Conservation (phyloP, 92 coral and sea anemone species). For the Muricea muricata region DNA sequence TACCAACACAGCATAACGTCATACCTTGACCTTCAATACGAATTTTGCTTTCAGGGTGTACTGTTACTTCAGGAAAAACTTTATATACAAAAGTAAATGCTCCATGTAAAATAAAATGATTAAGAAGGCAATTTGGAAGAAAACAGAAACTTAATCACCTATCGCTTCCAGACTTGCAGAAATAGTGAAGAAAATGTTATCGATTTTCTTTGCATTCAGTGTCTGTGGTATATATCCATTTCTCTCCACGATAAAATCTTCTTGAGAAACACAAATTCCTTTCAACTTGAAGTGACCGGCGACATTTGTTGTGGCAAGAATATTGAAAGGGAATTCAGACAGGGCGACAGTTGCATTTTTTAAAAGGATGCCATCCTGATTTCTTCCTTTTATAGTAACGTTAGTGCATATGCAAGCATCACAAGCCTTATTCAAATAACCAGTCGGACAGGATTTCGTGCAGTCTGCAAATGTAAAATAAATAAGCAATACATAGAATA, state of each 20-base stretch:
- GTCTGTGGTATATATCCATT: conserved; percentile 36
- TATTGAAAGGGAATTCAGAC: conserved; percentile 44
- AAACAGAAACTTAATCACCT: too few species aligned
- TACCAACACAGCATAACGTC: conserved; percentile 56
- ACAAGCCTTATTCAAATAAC: conserved; percentile 20
- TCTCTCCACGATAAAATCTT: conserved; percentile 18
- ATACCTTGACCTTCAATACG: conserved; percentile 51
- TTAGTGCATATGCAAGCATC: conserved; percentile 49
- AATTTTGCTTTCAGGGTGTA: conserved; percentile 46
- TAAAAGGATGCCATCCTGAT: conserved; percentile 31
- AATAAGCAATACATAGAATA: too few species aligned
- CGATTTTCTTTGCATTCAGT: not conserved
- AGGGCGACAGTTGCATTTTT: conserved; percentile 47
- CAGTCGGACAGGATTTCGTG: conserved; percentile 12
- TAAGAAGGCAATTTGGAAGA: too few species aligned
- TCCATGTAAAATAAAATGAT: too few species aligned
- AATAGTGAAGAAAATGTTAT: conserved; percentile 7
- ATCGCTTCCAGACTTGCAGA: conserved; percentile 32
- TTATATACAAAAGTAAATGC: not conserved
- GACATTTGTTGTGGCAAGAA: conserved; percentile 40
- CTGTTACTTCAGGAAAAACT: conserved; percentile 51
- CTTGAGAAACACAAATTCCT: conserved; percentile 43
- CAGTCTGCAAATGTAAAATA: conserved; percentile 20
- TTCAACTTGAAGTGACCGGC: conserved; percentile 48
- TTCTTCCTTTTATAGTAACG: conserved; percentile 26